Evolutionary conservation across 2,888 invertebrate genomes (phyloP), one percentile per base, ranked within the genome.

Genomic region (Pollenia griseotomentosa): DNA sequence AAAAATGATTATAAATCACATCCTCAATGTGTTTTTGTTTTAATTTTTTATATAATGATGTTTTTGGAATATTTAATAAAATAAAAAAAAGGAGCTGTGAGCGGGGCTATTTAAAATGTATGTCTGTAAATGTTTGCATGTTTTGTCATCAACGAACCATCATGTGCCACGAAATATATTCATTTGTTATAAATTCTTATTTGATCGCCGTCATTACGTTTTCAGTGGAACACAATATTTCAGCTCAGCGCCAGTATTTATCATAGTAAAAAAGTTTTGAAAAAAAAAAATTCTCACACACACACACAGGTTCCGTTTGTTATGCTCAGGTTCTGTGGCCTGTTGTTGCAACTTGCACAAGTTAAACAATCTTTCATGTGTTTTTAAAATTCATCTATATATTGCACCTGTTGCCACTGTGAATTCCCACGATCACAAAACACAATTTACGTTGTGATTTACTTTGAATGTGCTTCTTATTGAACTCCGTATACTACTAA

Each of bases 361-460:
- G 53, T 77, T 55, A 44, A 70, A 84, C 48, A 79, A 66, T 68
- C 23, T 80, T 74, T 75, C 55, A 44, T 85, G 61, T 85, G 40
- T 70, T 75, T 23, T 33, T 80, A 55, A 68, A 61, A 66, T 79
- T 61, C 79, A 80, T 80, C 74, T 68, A 80, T 85, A 85, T 82
- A 71, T 87, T 85, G 83, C 88, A 87, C 87, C 87, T 87, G 87
- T 87, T 87, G 87, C 85, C 85, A 83, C 85, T 73, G 83, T 83
- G 65, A 87, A 82, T 88, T 88, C 88, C 88, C 88, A 88, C 88
- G 88, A 85, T 88, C 86, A 68, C 73, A 85, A 81, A 57, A 68
- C 23, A 51, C 55, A 51, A 74, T 81, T 81, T 70, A 70, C 51
- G 51, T 79, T 61, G 42, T 80, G 59, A 19, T 12, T 53, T 68